Conservation (phyloP, 2,797 vertebrate species). For the Fundulus diaphanus region DNA sequence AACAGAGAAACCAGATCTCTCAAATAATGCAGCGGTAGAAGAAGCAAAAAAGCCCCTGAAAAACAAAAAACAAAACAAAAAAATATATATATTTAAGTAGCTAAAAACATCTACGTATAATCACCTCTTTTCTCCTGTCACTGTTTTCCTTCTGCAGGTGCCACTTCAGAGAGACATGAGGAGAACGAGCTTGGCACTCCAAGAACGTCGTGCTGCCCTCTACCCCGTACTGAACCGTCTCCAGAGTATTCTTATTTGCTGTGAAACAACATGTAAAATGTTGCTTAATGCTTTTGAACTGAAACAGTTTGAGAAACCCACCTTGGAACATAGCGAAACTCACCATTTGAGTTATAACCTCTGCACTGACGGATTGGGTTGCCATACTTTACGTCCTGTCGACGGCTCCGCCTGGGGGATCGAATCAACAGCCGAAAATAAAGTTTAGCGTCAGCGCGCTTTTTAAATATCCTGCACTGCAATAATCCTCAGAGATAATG, state of each 20-base stretch:
- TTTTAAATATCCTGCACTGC: background rate
- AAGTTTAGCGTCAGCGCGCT: constrained; percentile 31
- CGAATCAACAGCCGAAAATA: constrained; percentile 50
- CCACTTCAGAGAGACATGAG: constrained; percentile 95
- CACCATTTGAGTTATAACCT: constrained; percentile 96
- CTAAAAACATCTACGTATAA: background rate
- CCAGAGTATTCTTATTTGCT: constrained; percentile 94
- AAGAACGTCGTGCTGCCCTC: constrained; percentile 96
- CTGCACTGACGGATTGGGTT: constrained; percentile 98
- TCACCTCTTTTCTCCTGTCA: constrained; percentile 96
- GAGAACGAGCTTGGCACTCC: constrained; percentile 95
- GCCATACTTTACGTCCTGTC: constrained; percentile 95
- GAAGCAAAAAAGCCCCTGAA: background rate
- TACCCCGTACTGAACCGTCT: constrained; percentile 93
- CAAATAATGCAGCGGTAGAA: background rate
- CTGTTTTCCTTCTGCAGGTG: constrained; percentile 95
- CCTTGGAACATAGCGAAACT: constrained; percentile 41
- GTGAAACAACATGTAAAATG: constrained; percentile 22
- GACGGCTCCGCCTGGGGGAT: constrained; percentile 89
- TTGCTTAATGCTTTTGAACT: background rate
- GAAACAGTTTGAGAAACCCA: background rate
- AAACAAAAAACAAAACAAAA: too few relatives aligned
- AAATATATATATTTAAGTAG: too few relatives aligned
- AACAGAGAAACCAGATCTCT: background rate
- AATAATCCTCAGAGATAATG: background rate